Evolutionary conservation across 2,113 vertebrate genomes (phyloP), one percentile per base, ranked within the genome.

Genomic region (Pseudois nayaur): DNA sequence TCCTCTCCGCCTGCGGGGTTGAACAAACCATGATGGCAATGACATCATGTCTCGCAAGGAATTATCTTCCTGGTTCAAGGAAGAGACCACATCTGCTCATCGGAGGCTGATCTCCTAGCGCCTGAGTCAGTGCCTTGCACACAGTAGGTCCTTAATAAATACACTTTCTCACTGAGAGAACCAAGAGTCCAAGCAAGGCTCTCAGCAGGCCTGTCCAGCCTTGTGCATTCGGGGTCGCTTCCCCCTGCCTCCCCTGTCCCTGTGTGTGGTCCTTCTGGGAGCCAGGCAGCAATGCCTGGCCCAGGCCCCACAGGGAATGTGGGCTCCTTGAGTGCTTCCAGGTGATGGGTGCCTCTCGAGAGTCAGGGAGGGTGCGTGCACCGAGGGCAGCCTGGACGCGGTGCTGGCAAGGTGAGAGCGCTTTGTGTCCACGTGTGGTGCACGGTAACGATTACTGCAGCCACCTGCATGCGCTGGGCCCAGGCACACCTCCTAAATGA

Each of bases 91-190:
- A 40, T 67, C 81, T 55, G 67, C 36, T 25, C 52, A 27, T 23
- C 3, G 1, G 21, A 78, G 48, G 25, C 62, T 79, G 62, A 50
- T 64, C 45, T 36, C 25, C 13, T 40, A 8, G 52, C 0, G 0
- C 64, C 57, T 8, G 90, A 93, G 62, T 93, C 29, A 1, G 14
- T 36, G 33, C 92, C 43, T 21, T 55, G 45, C 25, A 92, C 52
- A 78, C 40, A 71, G 59, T 59, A 85, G 91, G 89, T n/a, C 60
- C 91, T 74, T 91, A 36, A 91, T 79, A 60, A 67, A 45, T 45
- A 59, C 40, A 62, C 52, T 71, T 78, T 48, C 52, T 97, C 25
- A 9, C 11, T 89, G 50, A 50, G 52, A 52, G 97, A 96, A 67
- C 8, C 54, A 7, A 59, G 19, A 54, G 27, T 57, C 48, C 5